Base-by-base conservation (phyloP, 2,797 vertebrate species). In the Chloroceryle amazona region DNA sequence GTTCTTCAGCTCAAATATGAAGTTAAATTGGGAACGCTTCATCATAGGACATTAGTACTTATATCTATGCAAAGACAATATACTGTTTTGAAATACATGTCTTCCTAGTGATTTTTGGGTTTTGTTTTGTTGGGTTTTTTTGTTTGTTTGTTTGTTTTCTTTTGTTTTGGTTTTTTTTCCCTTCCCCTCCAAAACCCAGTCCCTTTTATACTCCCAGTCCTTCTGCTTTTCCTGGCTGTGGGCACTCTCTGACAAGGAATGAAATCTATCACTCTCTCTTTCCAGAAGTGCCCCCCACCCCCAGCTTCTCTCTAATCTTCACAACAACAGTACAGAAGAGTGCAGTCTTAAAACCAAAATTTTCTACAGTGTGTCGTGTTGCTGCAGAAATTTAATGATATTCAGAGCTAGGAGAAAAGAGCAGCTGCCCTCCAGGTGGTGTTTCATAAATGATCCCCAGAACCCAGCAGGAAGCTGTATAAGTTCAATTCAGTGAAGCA, bases 351-450 rank as follows among this genome's bases (percentile, higher is more conserved):
- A 96, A 84, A 65, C 87, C 87, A 74, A 92, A 89, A 94, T 93
- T 92, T 95, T 97, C 88, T 86, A 65, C 87, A 94, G 87, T 66
- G 31, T 96, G 91, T 94, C 87, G 65, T 92, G 90, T 97, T 96
- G 78, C 86, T 96, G 93, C 85, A 72, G 90, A 94, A 90, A 90
- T 94, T 91, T 97, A 97, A 97, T 98, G 97, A 97, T 96, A 98
- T 97, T 97, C 97, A 97, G 95, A 90, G 68, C 90, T 78, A 73
- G 66, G 70, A 96, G 97, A 95, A 97, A 97, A 97, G 96, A 98
- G 96, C 97, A 98, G 95, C 96, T 97, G 97, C 96, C 90, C 94
- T 96, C 94, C 96, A 97, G 97, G 95, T 97, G 96, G 96, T 94
- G 93, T 96, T 96, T 96, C 95, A 95, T 96, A 97, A 97, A 96